Percentiles rank a stretch among this genome's conserved stretches.
phyloP scores from a whole-genome alignment of 2,113 vertebrate species.

The Girardinichthys multiradiatus region DNA sequence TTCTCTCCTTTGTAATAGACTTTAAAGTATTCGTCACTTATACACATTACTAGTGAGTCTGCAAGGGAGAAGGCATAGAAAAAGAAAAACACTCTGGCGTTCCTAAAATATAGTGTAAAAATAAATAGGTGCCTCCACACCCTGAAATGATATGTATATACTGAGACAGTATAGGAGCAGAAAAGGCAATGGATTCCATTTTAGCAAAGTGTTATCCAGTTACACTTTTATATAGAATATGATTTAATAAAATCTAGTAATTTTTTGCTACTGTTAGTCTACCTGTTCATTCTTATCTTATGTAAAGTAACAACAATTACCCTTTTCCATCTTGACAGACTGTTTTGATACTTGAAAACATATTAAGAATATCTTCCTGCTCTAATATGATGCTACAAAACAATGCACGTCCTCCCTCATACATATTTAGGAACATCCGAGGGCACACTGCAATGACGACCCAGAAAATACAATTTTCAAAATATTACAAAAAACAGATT shows the following conservation, averaged over 20 bases:
- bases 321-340: too few species aligned
- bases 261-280: too few species aligned
- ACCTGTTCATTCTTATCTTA: too few species aligned
- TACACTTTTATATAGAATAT: background rate
- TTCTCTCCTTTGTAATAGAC: constrained; percentile 55
- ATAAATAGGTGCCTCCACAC: constrained; percentile 38
- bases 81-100: constrained; percentile 41
- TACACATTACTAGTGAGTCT: constrained; percentile 51
- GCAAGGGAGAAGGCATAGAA: constrained; percentile 48
- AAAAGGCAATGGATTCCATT: constrained; percentile 14
- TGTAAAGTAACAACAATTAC: too few species aligned
- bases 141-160: constrained; percentile 55
- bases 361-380: constrained; percentile 31
- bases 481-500: background rate
- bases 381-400: constrained; percentile 41
- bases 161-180: constrained; percentile 40
- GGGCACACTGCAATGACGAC: constrained; percentile 30
- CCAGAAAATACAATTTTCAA: background rate
- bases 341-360: constrained; percentile 13
- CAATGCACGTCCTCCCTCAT: constrained; percentile 16
- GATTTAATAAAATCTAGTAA: too few species aligned
- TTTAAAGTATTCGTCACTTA: constrained; percentile 75
- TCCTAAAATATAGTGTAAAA: constrained; percentile 56
- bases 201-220: background rate
- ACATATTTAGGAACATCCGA: constrained; percentile 35